Evolutionary conservation across 2,113 vertebrate species (phyloP), one percentile per base, ranked within the genome.

Genomic region (Clarias batrachus): DNA sequence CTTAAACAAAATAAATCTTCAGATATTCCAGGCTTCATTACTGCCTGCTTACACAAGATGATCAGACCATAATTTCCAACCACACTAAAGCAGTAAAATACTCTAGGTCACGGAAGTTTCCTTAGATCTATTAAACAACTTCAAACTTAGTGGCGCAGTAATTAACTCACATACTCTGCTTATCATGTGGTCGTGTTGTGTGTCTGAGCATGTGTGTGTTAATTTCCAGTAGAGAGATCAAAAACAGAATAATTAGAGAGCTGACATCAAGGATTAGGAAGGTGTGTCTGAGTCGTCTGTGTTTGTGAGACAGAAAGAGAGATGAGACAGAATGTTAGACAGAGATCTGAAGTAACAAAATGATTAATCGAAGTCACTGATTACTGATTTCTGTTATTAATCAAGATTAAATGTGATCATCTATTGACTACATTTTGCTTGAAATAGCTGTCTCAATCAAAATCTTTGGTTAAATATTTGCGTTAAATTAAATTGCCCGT

Each of bases 241-340:
- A 71, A 88, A 84, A 62, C 80, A 48, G 23, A 90, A 56, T 85
- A 86, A 81, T 86, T 86, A 86, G 5, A 86, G 66, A 73, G 74
- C 60, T 68, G 41, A 68, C 63, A 63, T 79, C 77, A 88, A 90
- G 78, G 89, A 87, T 90, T 63, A 85, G 66, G 54, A 80, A 89
- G 84, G 54, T 95, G 96, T 96, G 95, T 96, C 60, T 59, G 48
- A 33, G 65, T 33, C 63, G 65, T 33, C 63, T 41, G 70, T 41
- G 27, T 79, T 54, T 70, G 60, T 66, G 79, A 54, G 41, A n/a
- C 12, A 54, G 41, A 74, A 0, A 13, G 41, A 52, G 27, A 30
- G 66, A 63, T 9, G 65, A 73, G 70, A 48, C 33, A 73, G 37
- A 73, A 41, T 41, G 70, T 10, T 3, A 41, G 70, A 73, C 17